These are phyloP conservation scores for Drosophila fulvimacula DNA, from an alignment of 2,888 invertebrate species.

Conservation along the genomic window DNA sequence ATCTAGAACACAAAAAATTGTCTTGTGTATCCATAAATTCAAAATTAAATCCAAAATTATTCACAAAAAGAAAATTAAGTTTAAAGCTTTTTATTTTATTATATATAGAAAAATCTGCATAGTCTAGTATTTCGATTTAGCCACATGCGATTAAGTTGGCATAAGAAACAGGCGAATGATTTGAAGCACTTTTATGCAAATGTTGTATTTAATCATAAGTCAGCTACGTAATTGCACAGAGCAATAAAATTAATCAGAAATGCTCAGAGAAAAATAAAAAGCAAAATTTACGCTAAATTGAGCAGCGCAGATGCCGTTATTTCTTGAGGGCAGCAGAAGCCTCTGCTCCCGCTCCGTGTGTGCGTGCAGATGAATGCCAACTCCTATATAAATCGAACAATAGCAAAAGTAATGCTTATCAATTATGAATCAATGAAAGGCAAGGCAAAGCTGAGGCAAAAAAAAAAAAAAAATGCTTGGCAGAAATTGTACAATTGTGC, in stretches of 20 bases:
- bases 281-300: slow-evolving; percentile 68
- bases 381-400: slow-evolving; percentile 60
- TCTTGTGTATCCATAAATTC: no score
- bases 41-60: no score
- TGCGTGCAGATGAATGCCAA: slow-evolving; percentile 13
- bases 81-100: neutral
- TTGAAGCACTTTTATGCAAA: slow-evolving; percentile 43
- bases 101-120: neutral
- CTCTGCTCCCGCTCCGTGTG: neutral
- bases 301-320: slow-evolving; percentile 59
- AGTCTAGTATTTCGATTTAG: neutral
- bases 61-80: neutral
- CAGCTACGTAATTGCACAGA: slow-evolving; percentile 52
- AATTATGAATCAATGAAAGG: slow-evolving; percentile 76
- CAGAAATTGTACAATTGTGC: slow-evolving; percentile 79
- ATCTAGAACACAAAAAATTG: no score
- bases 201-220: slow-evolving; percentile 47
- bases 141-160: neutral
- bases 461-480: no score
- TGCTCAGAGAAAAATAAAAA: slow-evolving; percentile 39
- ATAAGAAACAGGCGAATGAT: neutral
- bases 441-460: slow-evolving; percentile 25
- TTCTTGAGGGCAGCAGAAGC: slow-evolving; percentile 29
- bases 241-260: slow-evolving; percentile 73
- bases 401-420: slow-evolving; percentile 78